phyloP scores from a whole-genome alignment of 2,888 invertebrate species.

The Sarcophaga rosellei region DNA sequence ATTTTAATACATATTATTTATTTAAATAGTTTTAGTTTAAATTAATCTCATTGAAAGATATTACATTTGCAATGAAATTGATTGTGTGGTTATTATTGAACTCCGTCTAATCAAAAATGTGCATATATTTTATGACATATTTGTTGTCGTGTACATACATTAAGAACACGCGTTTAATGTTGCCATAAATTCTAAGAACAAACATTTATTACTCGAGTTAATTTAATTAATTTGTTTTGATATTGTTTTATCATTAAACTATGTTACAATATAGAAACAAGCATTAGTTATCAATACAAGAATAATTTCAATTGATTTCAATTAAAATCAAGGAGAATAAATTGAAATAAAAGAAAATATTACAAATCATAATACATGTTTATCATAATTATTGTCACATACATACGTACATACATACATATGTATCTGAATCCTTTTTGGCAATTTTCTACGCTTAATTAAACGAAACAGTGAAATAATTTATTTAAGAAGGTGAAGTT shows the following conservation, averaged over 20 bases:
- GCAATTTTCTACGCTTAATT: slow-evolving; percentile 56
- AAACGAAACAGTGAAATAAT: background rate
- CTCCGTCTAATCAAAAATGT: background rate
- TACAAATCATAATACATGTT: no score
- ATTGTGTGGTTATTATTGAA: background rate
- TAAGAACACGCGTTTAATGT: slow-evolving; percentile 8
- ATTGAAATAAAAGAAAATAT: no score
- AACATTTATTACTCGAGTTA: slow-evolving; percentile 54
- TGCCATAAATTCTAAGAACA: slow-evolving; percentile 42
- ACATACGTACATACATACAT: no score
- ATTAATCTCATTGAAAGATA: background rate
- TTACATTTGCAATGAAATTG: background rate
- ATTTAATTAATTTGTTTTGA: slow-evolving; percentile 53
- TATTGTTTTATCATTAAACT: slow-evolving; percentile 30
- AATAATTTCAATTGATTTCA: no score
- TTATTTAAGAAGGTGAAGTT: background rate
- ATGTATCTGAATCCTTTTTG: slow-evolving; percentile 50
- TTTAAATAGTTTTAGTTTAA: background rate
- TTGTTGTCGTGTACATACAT: background rate
- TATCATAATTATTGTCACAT: slow-evolving; percentile 1
- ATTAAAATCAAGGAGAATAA: no score
- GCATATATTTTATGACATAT: background rate
- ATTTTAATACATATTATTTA: slow-evolving; percentile 22
- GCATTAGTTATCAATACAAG: no score
- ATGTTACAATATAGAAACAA: background rate